Percentiles rank a stretch among this genome's conserved stretches.
Conservation (phyloP, 2,113 vertebrate genomes). For the Thunnus thynnus region DNA sequence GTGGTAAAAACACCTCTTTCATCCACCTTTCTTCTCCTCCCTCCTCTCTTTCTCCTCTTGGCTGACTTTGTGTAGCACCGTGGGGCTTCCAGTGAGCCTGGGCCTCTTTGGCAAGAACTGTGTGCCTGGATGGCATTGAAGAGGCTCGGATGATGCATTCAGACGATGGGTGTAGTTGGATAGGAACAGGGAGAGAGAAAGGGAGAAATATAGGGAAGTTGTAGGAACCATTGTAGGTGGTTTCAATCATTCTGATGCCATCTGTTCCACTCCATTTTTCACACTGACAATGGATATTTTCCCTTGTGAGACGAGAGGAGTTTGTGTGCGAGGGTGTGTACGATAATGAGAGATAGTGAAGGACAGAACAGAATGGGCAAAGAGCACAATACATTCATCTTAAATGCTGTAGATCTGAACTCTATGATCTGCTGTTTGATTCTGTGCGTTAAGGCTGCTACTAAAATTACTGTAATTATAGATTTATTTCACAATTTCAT, state of each 20-base stretch:
- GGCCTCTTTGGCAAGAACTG: conserved; percentile 73
- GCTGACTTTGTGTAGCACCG: conserved; percentile 73
- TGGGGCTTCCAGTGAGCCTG: conserved; percentile 70
- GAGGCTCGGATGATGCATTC: conserved; percentile 52
- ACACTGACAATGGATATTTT: conserved; percentile 73
- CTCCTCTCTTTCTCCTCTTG: conserved; percentile 66
- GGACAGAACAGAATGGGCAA: conserved; percentile 36
- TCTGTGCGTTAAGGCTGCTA: neutral
- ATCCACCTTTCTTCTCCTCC: conserved; percentile 36
- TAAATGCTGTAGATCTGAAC: conserved; percentile 12
- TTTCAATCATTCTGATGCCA: conserved; percentile 80
- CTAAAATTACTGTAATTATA: neutral
- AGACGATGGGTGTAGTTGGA: conserved; percentile 50
- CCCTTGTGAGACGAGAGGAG: conserved; percentile 64
- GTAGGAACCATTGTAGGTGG: conserved; percentile 78
- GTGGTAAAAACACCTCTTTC: conserved; percentile 1
- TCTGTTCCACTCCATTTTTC: conserved; percentile 80
- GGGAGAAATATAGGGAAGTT: conserved; percentile 55
- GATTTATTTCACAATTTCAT: too few relatives aligned
- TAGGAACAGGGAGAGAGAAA: conserved; percentile 20
- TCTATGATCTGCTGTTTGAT: neutral
- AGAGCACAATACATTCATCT: conserved; percentile 36
- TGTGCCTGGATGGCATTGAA: conserved; percentile 66
- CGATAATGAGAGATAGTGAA: conserved; percentile 48
- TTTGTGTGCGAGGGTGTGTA: conserved; percentile 26